phyloP scores from a whole-genome alignment of 1,140 invertebrate genomes.

The Calosoma granatense region DNA sequence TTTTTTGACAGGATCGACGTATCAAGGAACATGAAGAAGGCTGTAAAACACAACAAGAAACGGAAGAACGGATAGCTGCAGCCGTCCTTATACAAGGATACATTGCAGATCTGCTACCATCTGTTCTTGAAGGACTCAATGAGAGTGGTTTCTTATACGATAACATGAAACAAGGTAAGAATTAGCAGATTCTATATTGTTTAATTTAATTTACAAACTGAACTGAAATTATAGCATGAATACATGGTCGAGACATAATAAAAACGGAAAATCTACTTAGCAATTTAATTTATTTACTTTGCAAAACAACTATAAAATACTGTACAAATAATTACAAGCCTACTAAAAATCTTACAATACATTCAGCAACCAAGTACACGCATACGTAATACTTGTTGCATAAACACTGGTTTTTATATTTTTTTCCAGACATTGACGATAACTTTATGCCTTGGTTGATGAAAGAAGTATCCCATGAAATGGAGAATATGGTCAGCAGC shows the following conservation, averaged over 20 bases:
- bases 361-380: slow-evolving; percentile 27
- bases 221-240: no score
- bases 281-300: no score
- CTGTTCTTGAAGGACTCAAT: slow-evolving; percentile 66
- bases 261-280: no score
- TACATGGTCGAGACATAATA: no score
- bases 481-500: slow-evolving; percentile 67
- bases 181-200: not conserved
- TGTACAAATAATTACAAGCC: no score
- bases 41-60: slow-evolving; percentile 49
- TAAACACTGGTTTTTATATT: slow-evolving; percentile 7
- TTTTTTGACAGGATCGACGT: slow-evolving; percentile 42
- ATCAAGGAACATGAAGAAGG: slow-evolving; percentile 46
- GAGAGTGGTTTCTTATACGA: slow-evolving; percentile 66
- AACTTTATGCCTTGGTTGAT: slow-evolving; percentile 83
- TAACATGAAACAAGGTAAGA: slow-evolving; percentile 54
- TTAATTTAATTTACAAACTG: not conserved
- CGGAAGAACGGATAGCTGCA: slow-evolving; percentile 69
- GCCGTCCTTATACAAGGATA: slow-evolving; percentile 72
- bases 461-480: slow-evolving; percentile 66
- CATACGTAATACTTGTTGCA: not conserved
- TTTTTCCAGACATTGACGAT: slow-evolving; percentile 56
- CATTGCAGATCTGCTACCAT: slow-evolving; percentile 69
- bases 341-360: no score
- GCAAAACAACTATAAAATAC: no score